These are phyloP conservation scores for Hippocampus comes DNA, from an alignment of 2,113 vertebrate species.

Conservation along the genomic window DNA sequence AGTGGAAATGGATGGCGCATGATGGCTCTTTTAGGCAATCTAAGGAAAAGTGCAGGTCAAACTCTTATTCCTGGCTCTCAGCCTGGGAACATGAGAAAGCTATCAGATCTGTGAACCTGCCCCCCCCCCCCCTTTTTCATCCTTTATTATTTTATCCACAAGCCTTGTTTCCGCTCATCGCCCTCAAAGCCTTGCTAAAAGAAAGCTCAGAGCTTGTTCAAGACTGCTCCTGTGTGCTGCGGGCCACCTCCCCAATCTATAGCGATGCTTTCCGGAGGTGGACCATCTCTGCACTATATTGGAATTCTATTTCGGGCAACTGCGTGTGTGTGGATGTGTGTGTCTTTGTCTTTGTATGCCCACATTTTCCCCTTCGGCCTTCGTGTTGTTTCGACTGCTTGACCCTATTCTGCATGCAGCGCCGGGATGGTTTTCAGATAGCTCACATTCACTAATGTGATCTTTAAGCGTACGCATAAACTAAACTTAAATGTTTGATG, in stretches of 20 bases:
- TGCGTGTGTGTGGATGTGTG: background rate
- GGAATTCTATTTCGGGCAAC: background rate
- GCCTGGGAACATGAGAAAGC: conserved; percentile 47
- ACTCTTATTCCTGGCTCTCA: conserved; percentile 27
- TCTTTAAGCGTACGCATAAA: too few relatives aligned
- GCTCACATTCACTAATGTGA: too few relatives aligned
- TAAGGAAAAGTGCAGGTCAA: conserved; percentile 30
- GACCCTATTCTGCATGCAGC: too few relatives aligned
- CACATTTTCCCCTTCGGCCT: background rate
- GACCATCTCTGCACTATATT: background rate
- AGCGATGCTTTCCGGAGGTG: conserved; percentile 11
- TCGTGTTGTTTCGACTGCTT: background rate
- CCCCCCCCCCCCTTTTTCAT: conserved; percentile 9
- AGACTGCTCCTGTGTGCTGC: conserved; percentile 30
- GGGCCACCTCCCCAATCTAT: conserved; percentile 14
- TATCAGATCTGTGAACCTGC: conserved; percentile 36
- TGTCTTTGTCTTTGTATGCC: background rate
- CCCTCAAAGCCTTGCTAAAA: conserved; percentile 12
- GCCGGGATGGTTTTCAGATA: too few relatives aligned
- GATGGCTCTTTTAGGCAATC: conserved; percentile 40
- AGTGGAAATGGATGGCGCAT: conserved; percentile 35
- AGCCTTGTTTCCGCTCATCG: conserved; percentile 5
- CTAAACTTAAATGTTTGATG: too few relatives aligned
- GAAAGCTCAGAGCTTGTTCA: conserved; percentile 36
- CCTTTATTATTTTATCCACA: conserved; percentile 44